phyloP scores from a whole-genome alignment of 2,797 vertebrate species.

The Cossypha polioptera region DNA sequence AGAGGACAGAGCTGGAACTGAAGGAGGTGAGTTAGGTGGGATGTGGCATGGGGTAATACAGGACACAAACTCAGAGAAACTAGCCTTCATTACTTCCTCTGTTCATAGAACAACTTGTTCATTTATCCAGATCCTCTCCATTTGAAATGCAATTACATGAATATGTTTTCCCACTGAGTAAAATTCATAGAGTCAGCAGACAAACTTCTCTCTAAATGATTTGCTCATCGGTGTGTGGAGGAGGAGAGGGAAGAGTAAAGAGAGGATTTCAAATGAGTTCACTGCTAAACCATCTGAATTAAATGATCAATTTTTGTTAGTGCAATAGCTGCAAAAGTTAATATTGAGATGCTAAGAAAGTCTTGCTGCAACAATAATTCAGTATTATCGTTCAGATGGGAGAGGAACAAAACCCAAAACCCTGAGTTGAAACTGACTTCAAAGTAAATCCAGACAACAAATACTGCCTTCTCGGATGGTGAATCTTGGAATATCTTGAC shows the following conservation, averaged over 20 bases:
- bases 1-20: neutral
- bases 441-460: neutral
- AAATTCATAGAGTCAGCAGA: conserved; percentile 3
- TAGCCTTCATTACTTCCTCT: neutral
- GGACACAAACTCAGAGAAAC: neutral
- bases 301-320: neutral
- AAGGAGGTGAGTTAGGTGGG: neutral
- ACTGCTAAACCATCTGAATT: neutral
- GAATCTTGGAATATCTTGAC: neutral
- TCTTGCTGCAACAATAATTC: neutral
- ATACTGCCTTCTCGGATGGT: neutral
- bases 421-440: neutral
- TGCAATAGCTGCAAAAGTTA: neutral
- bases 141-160: conserved; percentile 13
- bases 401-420: neutral
- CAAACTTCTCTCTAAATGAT: neutral
- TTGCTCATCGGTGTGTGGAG: neutral
- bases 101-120: neutral
- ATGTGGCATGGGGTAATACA: neutral
- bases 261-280: neutral
- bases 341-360: neutral
- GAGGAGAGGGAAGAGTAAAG: neutral
- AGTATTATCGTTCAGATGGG: neutral
- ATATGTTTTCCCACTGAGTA: neutral
- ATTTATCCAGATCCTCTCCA: neutral